Conservation (phyloP, 2,113 vertebrate genomes). For the Campylomormyrus numenius region DNA sequence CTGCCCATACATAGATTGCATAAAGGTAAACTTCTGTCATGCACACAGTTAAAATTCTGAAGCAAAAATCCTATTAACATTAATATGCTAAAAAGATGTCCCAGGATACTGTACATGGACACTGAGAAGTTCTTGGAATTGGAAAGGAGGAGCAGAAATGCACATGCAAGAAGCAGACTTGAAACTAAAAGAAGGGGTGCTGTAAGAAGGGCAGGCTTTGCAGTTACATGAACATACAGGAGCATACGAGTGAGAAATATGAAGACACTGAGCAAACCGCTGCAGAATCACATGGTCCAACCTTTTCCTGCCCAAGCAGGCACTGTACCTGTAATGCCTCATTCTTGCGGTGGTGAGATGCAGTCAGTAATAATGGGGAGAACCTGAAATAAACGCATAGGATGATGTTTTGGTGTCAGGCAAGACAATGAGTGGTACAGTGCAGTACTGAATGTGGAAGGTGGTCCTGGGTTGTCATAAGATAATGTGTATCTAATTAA, state of each 20-base stretch:
- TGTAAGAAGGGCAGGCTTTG: not conserved
- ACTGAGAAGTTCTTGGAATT: not conserved
- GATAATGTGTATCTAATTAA: not conserved
- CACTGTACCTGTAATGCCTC: not conserved
- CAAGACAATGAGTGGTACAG: not conserved
- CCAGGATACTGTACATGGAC: not conserved
- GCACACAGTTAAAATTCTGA: not conserved
- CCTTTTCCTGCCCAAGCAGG: not conserved
- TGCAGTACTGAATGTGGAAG: not conserved
- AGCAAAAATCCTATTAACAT: not conserved
- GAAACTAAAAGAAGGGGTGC: not conserved
- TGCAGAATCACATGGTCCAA: not conserved
- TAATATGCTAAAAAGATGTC: not conserved
- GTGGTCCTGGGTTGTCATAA: not conserved
- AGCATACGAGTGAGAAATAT: not conserved
- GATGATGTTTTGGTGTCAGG: not conserved
- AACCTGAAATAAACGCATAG: not conserved
- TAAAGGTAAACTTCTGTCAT: not conserved
- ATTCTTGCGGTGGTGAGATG: not conserved
- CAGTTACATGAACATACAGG: not conserved
- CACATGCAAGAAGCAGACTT: not conserved
- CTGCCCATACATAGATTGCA: not conserved
- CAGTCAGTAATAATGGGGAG: not conserved
- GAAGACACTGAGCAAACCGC: not conserved
- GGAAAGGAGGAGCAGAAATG: not conserved